Conservation (phyloP, 2,888 invertebrate genomes). For the Zeuzera pyrina region DNA sequence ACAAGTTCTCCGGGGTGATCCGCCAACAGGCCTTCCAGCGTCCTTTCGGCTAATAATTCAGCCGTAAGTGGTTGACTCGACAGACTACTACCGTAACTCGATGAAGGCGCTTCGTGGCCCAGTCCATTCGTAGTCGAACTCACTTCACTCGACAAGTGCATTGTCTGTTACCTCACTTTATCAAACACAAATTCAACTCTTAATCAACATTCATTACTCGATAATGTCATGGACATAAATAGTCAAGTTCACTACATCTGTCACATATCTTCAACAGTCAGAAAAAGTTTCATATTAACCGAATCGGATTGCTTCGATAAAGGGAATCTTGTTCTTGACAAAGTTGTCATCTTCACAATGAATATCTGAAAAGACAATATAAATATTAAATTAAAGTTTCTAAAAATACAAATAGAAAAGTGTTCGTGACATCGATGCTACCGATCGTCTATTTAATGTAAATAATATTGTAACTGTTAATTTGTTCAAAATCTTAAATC, state of each 20-base stretch:
- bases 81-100: conserved; percentile 51
- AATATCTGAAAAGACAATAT: conserved; percentile 8
- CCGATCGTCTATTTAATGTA: too few species aligned
- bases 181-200: conserved; percentile 9
- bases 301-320: background rate
- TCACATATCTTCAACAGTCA: conserved; percentile 43
- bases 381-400: background rate
- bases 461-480: too few species aligned
- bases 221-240: conserved; percentile 16
- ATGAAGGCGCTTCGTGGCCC: conserved; percentile 63
- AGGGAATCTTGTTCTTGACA: background rate
- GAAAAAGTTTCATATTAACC: conserved; percentile 5
- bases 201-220: background rate
- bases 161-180: conserved; percentile 41
- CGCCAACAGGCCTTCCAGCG: conserved; percentile 86
- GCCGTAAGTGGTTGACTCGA: conserved; percentile 80
- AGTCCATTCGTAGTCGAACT: conserved; percentile 77
- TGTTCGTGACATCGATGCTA: too few species aligned
- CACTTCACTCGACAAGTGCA: conserved; percentile 88
- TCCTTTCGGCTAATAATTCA: conserved; percentile 86
- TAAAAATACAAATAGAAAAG: conserved; percentile 6
- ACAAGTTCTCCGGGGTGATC: conserved; percentile 95
- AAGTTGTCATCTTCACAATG: conserved; percentile 6
- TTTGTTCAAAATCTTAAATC: too few species aligned
- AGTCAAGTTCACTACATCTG: conserved; percentile 34